A percentile compares a stretch with the other conserved stretches of the same genome.
These are phyloP conservation scores for Lochmaea crataegi DNA, from an alignment of 2,888 invertebrate genomes.

Conservation along the genomic window DNA sequence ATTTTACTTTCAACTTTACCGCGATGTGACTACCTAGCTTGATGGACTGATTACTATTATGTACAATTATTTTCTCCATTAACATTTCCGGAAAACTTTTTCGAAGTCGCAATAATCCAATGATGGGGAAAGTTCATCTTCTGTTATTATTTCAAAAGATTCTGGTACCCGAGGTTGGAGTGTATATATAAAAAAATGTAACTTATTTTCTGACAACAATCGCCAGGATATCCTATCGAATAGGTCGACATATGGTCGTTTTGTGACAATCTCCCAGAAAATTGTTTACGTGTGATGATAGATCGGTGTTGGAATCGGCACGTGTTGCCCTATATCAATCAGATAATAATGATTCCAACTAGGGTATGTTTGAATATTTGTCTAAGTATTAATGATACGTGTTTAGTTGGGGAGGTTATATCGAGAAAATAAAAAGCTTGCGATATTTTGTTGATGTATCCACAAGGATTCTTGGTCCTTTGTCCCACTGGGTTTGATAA, in stretches of 20 bases:
- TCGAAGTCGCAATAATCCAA: too few species aligned
- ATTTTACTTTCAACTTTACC: too few species aligned
- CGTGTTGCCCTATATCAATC: slow-evolving; percentile 38
- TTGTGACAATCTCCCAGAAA: slow-evolving; percentile 33
- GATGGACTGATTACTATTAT: too few species aligned
- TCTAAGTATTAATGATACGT: background rate
- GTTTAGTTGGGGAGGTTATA: background rate
- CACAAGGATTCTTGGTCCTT: too few species aligned
- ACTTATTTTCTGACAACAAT: slow-evolving; percentile 11
- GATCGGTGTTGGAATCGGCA: slow-evolving; percentile 31
- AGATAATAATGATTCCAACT: slow-evolving; percentile 32
- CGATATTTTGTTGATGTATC: too few species aligned
- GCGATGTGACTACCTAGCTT: too few species aligned
- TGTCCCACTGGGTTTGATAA: too few species aligned
- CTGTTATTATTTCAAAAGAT: too few species aligned
- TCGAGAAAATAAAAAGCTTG: background rate
- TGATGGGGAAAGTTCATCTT: too few species aligned
- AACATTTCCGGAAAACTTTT: too few species aligned
- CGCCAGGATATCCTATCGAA: slow-evolving; percentile 25
- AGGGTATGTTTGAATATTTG: slow-evolving; percentile 9
- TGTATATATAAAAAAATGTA: background rate
- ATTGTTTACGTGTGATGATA: slow-evolving; percentile 42
- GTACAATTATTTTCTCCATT: too few species aligned
- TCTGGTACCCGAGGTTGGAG: too few species aligned
- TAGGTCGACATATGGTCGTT: slow-evolving; percentile 24